These are phyloP conservation scores for Sciurus vulgaris DNA, from an alignment of 2,797 vertebrate species.

Conservation along the genomic window DNA sequence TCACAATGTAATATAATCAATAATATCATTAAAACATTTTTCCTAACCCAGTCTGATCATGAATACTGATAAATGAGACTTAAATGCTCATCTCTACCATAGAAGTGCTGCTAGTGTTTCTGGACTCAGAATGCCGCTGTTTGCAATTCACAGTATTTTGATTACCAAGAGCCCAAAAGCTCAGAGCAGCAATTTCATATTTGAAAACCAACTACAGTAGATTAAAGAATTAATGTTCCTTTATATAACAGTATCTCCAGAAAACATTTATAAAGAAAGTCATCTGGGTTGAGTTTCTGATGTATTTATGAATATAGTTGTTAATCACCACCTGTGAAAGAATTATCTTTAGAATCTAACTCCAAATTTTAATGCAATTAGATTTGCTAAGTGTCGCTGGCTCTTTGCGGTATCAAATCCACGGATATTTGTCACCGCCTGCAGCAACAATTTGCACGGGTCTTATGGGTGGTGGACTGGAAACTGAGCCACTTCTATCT, in stretches of 20 bases:
- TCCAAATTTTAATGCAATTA: conserved; percentile 80
- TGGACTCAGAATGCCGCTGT: background rate
- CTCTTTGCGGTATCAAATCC: too few species aligned
- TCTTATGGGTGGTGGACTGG: too few species aligned
- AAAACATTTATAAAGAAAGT: conserved; percentile 43
- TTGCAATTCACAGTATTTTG: conserved; percentile 60
- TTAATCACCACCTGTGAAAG: conserved; percentile 85
- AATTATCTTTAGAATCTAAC: conserved; percentile 83
- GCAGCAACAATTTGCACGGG: too few species aligned
- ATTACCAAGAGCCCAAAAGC: conserved; percentile 82
- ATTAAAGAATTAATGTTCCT: conserved; percentile 82
- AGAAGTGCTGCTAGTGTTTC: conserved; percentile 66
- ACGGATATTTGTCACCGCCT: too few species aligned
- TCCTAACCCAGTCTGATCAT: background rate
- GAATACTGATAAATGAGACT: background rate
- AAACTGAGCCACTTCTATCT: too few species aligned
- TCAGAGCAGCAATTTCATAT: conserved; percentile 83
- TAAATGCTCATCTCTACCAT: background rate
- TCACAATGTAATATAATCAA: background rate
- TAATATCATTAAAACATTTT: conserved; percentile 1
- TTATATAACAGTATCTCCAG: conserved; percentile 83
- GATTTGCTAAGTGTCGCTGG: conserved; percentile 82
- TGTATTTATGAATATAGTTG: conserved; percentile 77
- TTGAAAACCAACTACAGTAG: conserved; percentile 81
- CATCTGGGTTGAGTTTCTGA: conserved; percentile 66